Base-by-base conservation (phyloP, 1,140 invertebrate genomes). In the Phthorimaea operculella region DNA sequence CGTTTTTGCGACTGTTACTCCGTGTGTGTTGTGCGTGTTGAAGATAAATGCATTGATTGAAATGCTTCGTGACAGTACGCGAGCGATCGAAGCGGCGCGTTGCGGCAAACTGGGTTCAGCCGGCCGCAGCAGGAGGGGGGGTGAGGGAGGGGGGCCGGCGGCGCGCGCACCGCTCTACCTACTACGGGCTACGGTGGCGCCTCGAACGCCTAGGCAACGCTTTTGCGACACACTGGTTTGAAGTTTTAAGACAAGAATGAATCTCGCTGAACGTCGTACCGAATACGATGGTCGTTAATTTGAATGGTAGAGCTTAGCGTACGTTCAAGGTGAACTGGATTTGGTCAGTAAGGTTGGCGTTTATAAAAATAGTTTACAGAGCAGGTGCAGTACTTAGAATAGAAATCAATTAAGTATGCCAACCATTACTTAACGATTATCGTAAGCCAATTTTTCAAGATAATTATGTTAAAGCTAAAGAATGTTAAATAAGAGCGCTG, bases 151-250 rank as follows among this genome's bases (percentile, higher is more conserved):
- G 52, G 64, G 74, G 69, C 76, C 66, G 76, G 75, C 68, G 78
- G 80, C 80, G 80, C 80, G 78, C 80, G 79, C 80, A 80, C 78
- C 64, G 59, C 72, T 80, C 70, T 75, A 70, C 72, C 76, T 78
- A 80, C 78, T 79, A 79, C 76, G 72, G 67, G 66, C 72, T 81
- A 76, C 77, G 76, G 73, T 73, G 76, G 77, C 74, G 77, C 79
- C 70, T 76, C 75, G 60, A 60, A 76, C 74, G 80, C 74, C 79
- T 76, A 75, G 75, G 74, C 72, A 75, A 78, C 76, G 76, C 76
- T 80, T 79, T 79, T 79, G 70, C 73, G 74, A 77, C 74, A 80
- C 75, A 78, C 74, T 72, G 71, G 75, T 62, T 58, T 28, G 21
- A 59, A 51, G 68, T 66, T 76, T 68, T 64, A 66, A 64, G 69